Evolutionary conservation across 64 coral and sea anemone species (phyloP), one percentile per base, ranked within the genome.

Genomic region (Exaiptasia diaphana): DNA sequence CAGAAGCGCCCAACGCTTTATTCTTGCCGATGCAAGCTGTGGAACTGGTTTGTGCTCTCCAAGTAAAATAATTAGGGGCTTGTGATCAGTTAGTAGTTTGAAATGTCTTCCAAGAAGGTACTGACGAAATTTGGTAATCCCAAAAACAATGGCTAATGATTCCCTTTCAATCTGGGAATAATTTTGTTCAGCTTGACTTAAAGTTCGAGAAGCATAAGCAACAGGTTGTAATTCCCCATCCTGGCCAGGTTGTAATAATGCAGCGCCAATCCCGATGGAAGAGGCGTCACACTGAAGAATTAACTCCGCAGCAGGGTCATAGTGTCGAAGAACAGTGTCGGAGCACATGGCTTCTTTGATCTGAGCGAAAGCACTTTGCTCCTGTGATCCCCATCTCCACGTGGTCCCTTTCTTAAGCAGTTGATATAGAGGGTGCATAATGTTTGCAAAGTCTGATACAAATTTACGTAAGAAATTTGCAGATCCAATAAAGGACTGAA

Each of bases 281-380:
- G 83, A 86, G n/a, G 83, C 83, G 28, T 86, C 71, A 76, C 71
- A 76, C 27, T 74, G 54, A 31, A 86, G 53, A 63, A 86, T n/a
- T 49, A 67, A 42, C 0, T 50, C 72, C 29, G 83, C 71, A 23
- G 71, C 20, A 37, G 39, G 54, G 60, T 86, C 72, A 52, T 86
- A 86, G 63, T 67, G 83, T 0, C 15, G 54, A 50, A 86, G n/a
- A 30, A 53, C 39, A 64, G 37, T 48, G 50, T 86, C 71, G 13
- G 39, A 75, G 34, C 55, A 86, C 41, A 86, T 50, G 48, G 39
- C 38, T 20, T n/a, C 43, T 34, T 86, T 76, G 30, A 77, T 42
- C 33, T 39, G 49, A 36, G 17, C 45, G 57, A 86, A 86, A 30
- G 83, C 59, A 48, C 46, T 56, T 24, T 86, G 53, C 38, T 64